Conservation (phyloP, 2,888 invertebrate genomes). For the Drosophila rubida region DNA sequence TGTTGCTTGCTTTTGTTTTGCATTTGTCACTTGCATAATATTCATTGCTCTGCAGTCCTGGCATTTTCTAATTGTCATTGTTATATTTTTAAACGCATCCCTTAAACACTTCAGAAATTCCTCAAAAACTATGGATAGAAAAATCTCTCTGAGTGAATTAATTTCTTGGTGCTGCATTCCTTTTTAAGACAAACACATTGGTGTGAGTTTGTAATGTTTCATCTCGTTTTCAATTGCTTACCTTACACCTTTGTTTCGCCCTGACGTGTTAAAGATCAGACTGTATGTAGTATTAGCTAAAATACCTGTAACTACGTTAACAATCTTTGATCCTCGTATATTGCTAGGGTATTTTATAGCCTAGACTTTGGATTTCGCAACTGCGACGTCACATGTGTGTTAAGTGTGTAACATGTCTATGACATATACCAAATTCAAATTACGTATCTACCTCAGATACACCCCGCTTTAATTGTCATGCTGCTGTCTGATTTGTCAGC, state of each 20-base stretch:
- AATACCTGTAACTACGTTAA: too few species aligned
- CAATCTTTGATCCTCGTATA: too few species aligned
- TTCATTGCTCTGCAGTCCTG: background rate
- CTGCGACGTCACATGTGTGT: background rate
- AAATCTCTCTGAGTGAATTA: too few species aligned
- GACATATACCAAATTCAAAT: background rate
- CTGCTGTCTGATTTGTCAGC: background rate
- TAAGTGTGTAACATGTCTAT: background rate
- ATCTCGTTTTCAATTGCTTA: too few species aligned
- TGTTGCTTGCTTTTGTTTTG: conserved; percentile 10
- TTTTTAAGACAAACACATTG: too few species aligned
- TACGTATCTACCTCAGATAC: background rate
- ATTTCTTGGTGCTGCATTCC: too few species aligned
- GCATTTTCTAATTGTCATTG: background rate
- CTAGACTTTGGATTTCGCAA: background rate
- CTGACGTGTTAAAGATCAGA: too few species aligned
- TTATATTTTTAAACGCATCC: background rate
- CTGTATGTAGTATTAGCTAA: too few species aligned
- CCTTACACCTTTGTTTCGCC: too few species aligned
- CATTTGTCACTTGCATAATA: conserved; percentile 7
- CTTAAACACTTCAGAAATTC: background rate
- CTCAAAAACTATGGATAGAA: background rate
- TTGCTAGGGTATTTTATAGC: background rate
- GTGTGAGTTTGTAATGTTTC: too few species aligned
- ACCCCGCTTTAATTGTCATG: background rate